Base-by-base conservation (phyloP, 2,113 vertebrate species). In the Erpornis zantholeuca region DNA sequence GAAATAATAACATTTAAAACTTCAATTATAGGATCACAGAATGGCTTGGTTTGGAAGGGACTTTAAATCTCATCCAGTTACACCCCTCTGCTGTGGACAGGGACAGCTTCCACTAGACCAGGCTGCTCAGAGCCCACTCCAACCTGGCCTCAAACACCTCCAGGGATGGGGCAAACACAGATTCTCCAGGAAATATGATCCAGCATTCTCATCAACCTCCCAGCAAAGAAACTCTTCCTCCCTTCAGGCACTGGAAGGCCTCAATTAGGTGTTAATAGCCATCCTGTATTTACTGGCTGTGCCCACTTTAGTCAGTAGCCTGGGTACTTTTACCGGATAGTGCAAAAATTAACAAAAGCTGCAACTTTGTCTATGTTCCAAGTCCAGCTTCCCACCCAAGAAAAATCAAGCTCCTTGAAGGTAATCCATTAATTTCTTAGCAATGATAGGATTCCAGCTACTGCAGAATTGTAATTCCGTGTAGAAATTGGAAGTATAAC, bases 361-460 rank as follows among this genome's bases (percentile, higher is more conserved):
- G 0, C 33, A 24, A 24, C 1, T 35, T 53, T 3, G 0, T 61
- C 6, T 49, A 1, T 40, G 24, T 57, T 84, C 11, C 42, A 45
- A 40, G 6, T 15, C 3, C 7, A 36, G 3, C 2, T 8, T 25
- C 2, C 7, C 2, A 2, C 4, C 3, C 2, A 2, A 73, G 36
- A 53, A 56, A 85, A 71, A 38, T 19, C 12, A 81, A 80, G 15
- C 3, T 64, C 33, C 27, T 64, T 68, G 9, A 72, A 68, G 6
- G 5, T 4, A 71, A 50, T 63, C 4, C 7, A 52, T 44, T 27
- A 11, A 20, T 60, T 81, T 56, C 9, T 53, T 45, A 80, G 21
- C 9, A 59, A 22, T 8, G 6, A 12, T 11, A 63, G 27, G 6
- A 63, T 75, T 84, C 81, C 12, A 81, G 5, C 23, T 42, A 44